These are phyloP conservation scores for Elanoides forficatus DNA, from an alignment of 2,113 vertebrate species.

Conservation along the genomic window DNA sequence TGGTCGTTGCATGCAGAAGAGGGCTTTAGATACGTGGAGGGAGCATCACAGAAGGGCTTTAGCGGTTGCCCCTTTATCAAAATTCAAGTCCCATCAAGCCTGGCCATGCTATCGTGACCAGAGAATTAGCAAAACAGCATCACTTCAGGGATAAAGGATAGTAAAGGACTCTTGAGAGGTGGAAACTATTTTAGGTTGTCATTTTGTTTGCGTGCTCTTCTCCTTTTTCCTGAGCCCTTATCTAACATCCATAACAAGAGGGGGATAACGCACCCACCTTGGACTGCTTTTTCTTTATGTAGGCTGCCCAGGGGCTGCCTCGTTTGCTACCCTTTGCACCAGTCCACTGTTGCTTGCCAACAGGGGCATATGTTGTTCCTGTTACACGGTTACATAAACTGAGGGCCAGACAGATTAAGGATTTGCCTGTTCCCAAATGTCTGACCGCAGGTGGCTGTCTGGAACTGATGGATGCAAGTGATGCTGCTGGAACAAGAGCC, in stretches of 20 bases:
- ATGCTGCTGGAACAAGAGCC: not conserved
- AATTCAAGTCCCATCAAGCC: not conserved
- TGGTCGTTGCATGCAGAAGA: not conserved
- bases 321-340: not conserved
- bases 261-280: rapidly evolving
- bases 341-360: not conserved
- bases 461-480: not conserved
- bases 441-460: not conserved
- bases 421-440: slow-evolving; percentile 27
- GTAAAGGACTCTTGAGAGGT: not conserved
- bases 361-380: not conserved
- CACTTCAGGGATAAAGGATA: not conserved
- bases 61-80: not conserved
- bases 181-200: not conserved
- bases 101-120: not conserved
- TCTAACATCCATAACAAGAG: not conserved
- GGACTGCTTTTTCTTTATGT: not conserved
- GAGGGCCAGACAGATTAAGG: slow-evolving; percentile 47
- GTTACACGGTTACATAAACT: slow-evolving; percentile 16
- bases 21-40: not conserved
- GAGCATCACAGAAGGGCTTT: not conserved
- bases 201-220: not conserved
- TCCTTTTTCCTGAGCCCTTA: not conserved
- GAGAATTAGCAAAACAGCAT: not conserved
- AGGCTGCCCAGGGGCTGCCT: not conserved